Base-by-base conservation (phyloP, 2,797 vertebrate species). In the Periparus ater region DNA sequence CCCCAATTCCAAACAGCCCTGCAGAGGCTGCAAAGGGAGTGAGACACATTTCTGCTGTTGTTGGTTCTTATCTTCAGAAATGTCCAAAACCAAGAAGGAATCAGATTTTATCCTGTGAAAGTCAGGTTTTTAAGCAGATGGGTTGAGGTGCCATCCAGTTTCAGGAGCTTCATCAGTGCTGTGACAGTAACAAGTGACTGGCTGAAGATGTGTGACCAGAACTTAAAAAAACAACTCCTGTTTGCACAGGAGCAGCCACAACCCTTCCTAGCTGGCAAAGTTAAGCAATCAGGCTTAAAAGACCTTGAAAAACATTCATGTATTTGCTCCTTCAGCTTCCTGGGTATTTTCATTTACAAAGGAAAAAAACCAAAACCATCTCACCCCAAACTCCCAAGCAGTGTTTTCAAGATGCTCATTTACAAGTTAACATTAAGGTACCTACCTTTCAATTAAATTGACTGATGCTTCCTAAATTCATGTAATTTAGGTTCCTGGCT, bases 1-100 rank as follows among this genome's bases (percentile, higher is more conserved):
- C 42, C 42, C 68, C 32, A 23, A 57, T 91, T 78, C 76, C 70
- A 88, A 96, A 84, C 89, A 88, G 34, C 76, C 80, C 66, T 38
- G 66, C 9, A 22, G 62, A 72, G 73, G 22, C 57, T 77, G 17
- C 1, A 21, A 81, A 36, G 32, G 30, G 25, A 62, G 2, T 8
- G 22, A 61, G 75, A 54, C 40, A n/a, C 5, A 9, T 57, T 92
- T 72, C 74, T 70, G 47, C 36, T 66, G 8, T 11, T 57, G 30
- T 17, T 65, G 53, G 22, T 77, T 81, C 58, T 89, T 74, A 62
- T 3, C 72, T 67, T 21, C 27, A 34, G 25, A 80, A 71, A 89
- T 12, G 65, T 55, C 32, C 47, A 89, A 80, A 91, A 50, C 4
- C 22, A 58, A 73, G 38, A 36, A 48, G 15, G 42, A 75, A 74